phyloP scores from a whole-genome alignment of 64 coral and sea anemone genomes.

The Astreopora myriophthalma region DNA sequence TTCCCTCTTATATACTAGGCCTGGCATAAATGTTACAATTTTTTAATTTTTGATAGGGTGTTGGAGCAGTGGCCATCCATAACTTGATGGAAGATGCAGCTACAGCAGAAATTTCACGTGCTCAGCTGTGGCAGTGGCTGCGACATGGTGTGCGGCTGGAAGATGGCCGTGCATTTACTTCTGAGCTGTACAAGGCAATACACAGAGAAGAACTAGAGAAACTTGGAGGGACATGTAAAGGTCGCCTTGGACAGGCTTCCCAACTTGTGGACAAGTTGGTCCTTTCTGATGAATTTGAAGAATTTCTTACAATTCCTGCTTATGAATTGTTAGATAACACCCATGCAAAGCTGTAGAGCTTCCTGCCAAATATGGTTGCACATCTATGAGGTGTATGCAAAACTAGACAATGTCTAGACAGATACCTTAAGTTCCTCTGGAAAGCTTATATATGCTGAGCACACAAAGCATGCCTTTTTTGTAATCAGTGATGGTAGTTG shows the following conservation, averaged over 20 bases:
- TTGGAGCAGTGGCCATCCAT: slow-evolving; percentile 91
- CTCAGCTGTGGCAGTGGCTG: slow-evolving; percentile 96
- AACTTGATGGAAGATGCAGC: slow-evolving; percentile 99
- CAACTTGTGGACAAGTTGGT: slow-evolving; percentile 89
- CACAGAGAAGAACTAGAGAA: slow-evolving; percentile 84
- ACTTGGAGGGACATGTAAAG: slow-evolving; percentile 82
- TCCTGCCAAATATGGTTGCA: no score
- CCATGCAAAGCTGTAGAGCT: slow-evolving; percentile 80
- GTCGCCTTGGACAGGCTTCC: slow-evolving; percentile 74
- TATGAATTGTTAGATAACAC: slow-evolving; percentile 91
- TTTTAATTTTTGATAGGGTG: slow-evolving; percentile 49
- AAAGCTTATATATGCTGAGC: not conserved
- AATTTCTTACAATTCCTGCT: slow-evolving; percentile 94
- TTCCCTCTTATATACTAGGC: no score
- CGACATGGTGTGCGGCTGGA: slow-evolving; percentile 68
- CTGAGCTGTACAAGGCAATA: slow-evolving; percentile 63
- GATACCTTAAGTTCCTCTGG: not conserved
- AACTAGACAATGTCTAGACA: not conserved
- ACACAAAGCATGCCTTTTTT: not conserved
- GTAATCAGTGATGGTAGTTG: no score
- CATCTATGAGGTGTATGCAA: not conserved
- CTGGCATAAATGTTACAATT: no score
- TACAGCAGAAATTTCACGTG: slow-evolving; percentile 94
- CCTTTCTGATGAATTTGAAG: slow-evolving; percentile 85
- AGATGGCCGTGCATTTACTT: slow-evolving; percentile 68